Evolutionary conservation across 2,888 invertebrate species (phyloP).

Genomic region (Phaedon cochleariae): DNA sequence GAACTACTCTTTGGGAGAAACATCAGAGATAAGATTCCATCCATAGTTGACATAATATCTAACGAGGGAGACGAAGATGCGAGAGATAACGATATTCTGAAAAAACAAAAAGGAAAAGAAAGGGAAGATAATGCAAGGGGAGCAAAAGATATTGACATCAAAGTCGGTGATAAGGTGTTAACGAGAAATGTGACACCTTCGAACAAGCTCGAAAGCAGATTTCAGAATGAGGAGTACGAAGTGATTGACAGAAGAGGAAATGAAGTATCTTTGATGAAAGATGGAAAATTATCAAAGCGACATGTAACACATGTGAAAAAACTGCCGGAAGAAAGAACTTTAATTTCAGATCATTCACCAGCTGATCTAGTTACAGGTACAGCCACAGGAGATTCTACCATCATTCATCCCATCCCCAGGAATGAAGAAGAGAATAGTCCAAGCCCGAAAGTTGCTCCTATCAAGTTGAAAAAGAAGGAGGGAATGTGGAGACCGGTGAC

Average conservation of each 20-base stretch:
- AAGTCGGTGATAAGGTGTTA: constrained; percentile 26
- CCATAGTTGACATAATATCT: constrained; percentile 24
- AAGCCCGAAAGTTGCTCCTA: not conserved
- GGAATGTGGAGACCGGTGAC: too few relatives aligned
- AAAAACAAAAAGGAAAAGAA: constrained; percentile 43
- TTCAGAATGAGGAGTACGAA: constrained; percentile 25
- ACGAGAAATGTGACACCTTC: constrained; percentile 22
- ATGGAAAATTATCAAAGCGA: constrained; percentile 20
- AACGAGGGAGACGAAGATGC: constrained; percentile 36
- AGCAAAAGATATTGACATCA: constrained; percentile 30
- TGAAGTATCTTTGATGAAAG: too few relatives aligned
- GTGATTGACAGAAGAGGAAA: constrained; percentile 37
- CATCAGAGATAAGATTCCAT: constrained; percentile 44
- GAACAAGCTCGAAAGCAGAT: too few relatives aligned
- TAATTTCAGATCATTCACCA: not conserved
- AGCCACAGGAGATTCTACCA: not conserved
- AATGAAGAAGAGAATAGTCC: not conserved
- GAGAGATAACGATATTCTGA: constrained; percentile 36
- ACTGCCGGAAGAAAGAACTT: not conserved
- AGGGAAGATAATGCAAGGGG: constrained; percentile 31
- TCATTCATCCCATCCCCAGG: not conserved
- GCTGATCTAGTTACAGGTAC: not conserved
- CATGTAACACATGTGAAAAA: constrained; percentile 30
- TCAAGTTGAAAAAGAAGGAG: not conserved
- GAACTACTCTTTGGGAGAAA: constrained; percentile 40